Conservation (phyloP, 2,888 invertebrate species). For the Platerodrilus igneus region DNA sequence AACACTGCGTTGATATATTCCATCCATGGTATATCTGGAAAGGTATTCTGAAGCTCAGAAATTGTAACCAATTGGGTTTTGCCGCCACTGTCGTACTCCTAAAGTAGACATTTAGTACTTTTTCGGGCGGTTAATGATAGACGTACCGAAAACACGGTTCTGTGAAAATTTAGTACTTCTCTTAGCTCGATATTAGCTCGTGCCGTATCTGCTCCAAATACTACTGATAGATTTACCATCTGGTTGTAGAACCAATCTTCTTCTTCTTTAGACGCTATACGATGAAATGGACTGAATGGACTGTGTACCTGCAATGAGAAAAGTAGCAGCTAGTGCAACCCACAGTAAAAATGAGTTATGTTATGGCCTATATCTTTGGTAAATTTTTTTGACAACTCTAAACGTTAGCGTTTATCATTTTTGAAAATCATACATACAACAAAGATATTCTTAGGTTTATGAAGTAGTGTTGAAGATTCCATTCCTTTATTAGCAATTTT, state of each 20-base stretch:
- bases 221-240: slow-evolving; percentile 38
- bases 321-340: too few relatives aligned
- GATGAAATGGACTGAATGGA: neutral
- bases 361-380: too few relatives aligned
- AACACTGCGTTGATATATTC: slow-evolving; percentile 39
- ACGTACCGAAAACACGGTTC: slow-evolving; percentile 40
- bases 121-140: too few relatives aligned
- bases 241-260: slow-evolving; percentile 24
- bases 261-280: neutral
- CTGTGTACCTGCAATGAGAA: slow-evolving; percentile 11
- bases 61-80: slow-evolving; percentile 44
- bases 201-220: slow-evolving; percentile 35
- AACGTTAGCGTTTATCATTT: too few relatives aligned
- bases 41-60: slow-evolving; percentile 49
- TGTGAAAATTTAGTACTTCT: slow-evolving; percentile 38
- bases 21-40: slow-evolving; percentile 42
- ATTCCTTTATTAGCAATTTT: too few relatives aligned
- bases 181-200: slow-evolving; percentile 36
- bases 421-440: too few relatives aligned
- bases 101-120: too few relatives aligned
- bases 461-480: too few relatives aligned
- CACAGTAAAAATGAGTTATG: too few relatives aligned
- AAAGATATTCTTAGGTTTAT: too few relatives aligned
- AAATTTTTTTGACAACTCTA: too few relatives aligned
- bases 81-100: too few relatives aligned